Evolutionary conservation across 2,797 vertebrate species (phyloP), one percentile per base, ranked within the genome.

Genomic region (Typhlichthys subterraneus): DNA sequence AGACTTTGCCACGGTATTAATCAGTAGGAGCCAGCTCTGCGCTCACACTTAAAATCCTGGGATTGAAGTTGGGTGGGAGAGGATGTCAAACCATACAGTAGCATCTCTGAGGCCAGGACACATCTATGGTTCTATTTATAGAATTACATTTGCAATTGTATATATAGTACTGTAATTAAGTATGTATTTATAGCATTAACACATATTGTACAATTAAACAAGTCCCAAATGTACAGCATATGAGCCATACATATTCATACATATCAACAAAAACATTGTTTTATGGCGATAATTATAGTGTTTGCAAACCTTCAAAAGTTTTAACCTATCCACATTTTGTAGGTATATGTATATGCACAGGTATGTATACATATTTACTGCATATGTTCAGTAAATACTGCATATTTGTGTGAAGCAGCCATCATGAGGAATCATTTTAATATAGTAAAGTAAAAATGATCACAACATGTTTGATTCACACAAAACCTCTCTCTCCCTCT

Each of bases 341-440:
- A 23, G 23, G 2, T 3, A 23, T 23, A 23, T 3, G 23, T 23
- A 23, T 23, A 23, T 23, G 3, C 3, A 19, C 19, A 17, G 2
- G 19, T 19, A 23, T 23, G 23, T 3, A 23, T 23, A 23, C 3
- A 3, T 3, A 23, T 23, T 23, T 23, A 23, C 23, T 23, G 23
- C 3, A 23, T 23, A 23, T 23, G 23, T 23, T 23, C 23, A 23
- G 19, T 19, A 19, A 19, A 19, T 19, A 19, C 19, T 19, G 19
- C 19, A 19, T 19, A 19, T 19, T 10, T 65, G 33, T 75, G 50
- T n/a, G 64, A 52, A 55, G 10, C 67, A 65, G 52, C 67, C 65
- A 55, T 58, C 38, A 61, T 45, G 65, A 67, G 49, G 65, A 64
- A 53, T 57, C 60, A 69, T 14, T 23, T 23, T 23, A 23, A 23